These are phyloP conservation scores for Pelosia muscerda DNA, from an alignment of 2,888 invertebrate species.

Conservation along the genomic window DNA sequence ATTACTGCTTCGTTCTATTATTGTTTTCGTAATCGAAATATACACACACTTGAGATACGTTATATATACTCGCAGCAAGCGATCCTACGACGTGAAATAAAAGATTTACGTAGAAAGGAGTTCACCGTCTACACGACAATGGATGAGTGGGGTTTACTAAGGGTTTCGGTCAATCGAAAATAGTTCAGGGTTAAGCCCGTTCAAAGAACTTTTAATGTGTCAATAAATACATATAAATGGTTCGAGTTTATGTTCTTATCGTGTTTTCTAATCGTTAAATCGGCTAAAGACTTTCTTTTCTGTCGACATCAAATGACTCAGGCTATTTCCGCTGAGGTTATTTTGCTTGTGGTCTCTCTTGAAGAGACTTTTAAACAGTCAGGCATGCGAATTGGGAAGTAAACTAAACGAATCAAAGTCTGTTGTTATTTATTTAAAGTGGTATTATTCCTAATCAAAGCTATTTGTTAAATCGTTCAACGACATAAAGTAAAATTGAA, in stretches of 20 bases:
- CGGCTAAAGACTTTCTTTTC: too few species aligned
- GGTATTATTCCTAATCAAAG: too few species aligned
- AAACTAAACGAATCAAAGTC: too few species aligned
- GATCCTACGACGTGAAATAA: constrained; percentile 11
- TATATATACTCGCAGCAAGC: not conserved
- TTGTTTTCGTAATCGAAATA: not conserved
- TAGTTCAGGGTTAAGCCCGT: not conserved
- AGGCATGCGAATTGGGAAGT: too few species aligned
- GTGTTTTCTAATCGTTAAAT: too few species aligned
- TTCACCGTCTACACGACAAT: not conserved
- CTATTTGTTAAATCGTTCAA: too few species aligned
- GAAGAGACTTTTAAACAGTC: too few species aligned
- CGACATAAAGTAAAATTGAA: too few species aligned
- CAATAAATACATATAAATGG: not conserved
- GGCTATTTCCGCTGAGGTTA: too few species aligned
- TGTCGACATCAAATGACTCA: too few species aligned
- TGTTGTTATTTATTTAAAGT: too few species aligned
- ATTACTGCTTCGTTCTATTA: not conserved
- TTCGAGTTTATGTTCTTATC: not conserved
- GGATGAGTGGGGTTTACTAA: constrained; percentile 6
- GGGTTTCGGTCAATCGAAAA: not conserved
- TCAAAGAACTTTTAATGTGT: not conserved
- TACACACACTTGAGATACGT: not conserved
- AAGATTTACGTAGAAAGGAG: not conserved
- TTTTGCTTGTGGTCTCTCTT: too few species aligned